phyloP scores from a whole-genome alignment of 2,888 invertebrate genomes.

The Dryadula phaetusa region DNA sequence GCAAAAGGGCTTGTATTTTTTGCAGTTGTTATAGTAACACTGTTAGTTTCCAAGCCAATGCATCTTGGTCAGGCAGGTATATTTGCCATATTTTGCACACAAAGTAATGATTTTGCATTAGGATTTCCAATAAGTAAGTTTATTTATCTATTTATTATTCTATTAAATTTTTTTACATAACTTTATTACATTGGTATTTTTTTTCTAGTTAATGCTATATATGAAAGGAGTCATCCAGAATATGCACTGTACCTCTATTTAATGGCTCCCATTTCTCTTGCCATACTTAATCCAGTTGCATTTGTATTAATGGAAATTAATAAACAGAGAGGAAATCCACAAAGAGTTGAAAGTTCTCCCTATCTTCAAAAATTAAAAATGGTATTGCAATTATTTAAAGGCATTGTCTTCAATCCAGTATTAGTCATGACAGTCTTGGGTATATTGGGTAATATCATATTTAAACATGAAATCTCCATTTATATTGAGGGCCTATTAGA shows the following conservation, averaged over 20 bases:
- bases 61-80: constrained; percentile 94
- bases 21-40: constrained; percentile 89
- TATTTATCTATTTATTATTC: too few species aligned
- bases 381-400: constrained; percentile 84
- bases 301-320: constrained; percentile 95
- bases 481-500: constrained; percentile 90
- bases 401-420: constrained; percentile 94
- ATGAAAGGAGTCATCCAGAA: constrained; percentile 93
- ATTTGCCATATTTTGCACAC: constrained; percentile 97
- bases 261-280: constrained; percentile 96
- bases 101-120: constrained; percentile 98
- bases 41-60: constrained; percentile 91
- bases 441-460: constrained; percentile 92
- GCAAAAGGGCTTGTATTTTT: constrained; percentile 95
- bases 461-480: constrained; percentile 90
- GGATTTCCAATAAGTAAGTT: constrained; percentile 96
- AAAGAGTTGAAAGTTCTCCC: constrained; percentile 48
- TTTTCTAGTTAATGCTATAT: constrained; percentile 91
- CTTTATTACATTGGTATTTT: constrained; percentile 24
- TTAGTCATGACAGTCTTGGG: constrained; percentile 97
- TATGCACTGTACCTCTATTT: constrained; percentile 95
- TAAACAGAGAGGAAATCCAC: constrained; percentile 76
- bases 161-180: too few species aligned
- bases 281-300: constrained; percentile 95
- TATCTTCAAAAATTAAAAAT: constrained; percentile 58